A percentile compares a stretch with the other conserved stretches of the same genome.
phyloP scores from a whole-genome alignment of 2,888 invertebrate species.

The Troglohyphantes excavatus region DNA sequence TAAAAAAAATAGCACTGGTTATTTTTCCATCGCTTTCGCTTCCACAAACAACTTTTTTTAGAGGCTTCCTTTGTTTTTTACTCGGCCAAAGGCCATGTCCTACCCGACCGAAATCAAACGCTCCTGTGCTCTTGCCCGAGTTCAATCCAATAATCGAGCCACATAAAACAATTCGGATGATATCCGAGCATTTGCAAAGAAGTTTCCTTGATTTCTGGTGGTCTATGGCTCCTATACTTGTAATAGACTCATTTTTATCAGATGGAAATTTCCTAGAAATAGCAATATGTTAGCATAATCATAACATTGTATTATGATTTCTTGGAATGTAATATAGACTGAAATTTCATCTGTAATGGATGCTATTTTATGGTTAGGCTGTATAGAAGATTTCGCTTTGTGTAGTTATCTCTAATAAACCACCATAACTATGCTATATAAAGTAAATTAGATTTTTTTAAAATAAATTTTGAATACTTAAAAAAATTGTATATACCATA shows the following conservation, averaged over 20 bases:
- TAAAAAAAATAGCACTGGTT: conserved; percentile 38
- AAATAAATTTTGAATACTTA: too few species aligned
- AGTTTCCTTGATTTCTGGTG: not conserved
- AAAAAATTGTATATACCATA: too few species aligned
- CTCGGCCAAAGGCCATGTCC: not conserved
- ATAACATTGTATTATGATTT: too few species aligned
- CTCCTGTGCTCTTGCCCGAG: not conserved
- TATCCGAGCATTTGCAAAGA: conserved; percentile 1
- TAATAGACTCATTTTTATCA: not conserved
- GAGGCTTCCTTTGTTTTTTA: conserved; percentile 8
- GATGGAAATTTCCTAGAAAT: too few species aligned
- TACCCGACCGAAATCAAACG: conserved; percentile 6
- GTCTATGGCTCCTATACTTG: not conserved
- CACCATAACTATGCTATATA: too few species aligned
- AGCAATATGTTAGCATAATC: too few species aligned
- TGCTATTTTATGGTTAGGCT: too few species aligned
- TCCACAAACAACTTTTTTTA: conserved; percentile 21
- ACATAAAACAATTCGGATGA: conserved; percentile 4
- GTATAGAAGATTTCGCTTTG: too few species aligned
- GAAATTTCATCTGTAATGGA: too few species aligned
- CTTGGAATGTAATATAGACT: too few species aligned
- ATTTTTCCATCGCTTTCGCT: conserved; percentile 22
- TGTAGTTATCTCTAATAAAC: too few species aligned
- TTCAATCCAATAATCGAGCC: conserved; percentile 16
- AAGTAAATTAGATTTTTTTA: too few species aligned